Evolutionary conservation across 1,140 invertebrate genomes (phyloP).

Genomic region (Ceratosolen fusciceps): DNA sequence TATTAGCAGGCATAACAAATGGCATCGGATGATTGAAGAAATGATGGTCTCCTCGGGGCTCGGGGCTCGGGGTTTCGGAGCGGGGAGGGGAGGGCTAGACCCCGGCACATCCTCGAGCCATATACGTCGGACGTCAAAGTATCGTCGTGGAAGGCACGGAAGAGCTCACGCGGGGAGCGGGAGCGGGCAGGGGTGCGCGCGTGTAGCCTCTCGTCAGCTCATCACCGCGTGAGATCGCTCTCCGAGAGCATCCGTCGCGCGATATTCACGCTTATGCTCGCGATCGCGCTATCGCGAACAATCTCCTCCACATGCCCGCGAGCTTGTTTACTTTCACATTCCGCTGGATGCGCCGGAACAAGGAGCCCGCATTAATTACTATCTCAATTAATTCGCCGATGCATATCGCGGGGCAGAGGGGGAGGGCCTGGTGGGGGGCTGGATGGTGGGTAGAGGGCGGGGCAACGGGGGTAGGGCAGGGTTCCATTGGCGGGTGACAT

Average conservation of each 20-base stretch:
- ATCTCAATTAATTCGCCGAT: slow-evolving; percentile 39
- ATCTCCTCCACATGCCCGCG: not conserved
- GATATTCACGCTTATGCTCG: not conserved
- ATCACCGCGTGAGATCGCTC: not conserved
- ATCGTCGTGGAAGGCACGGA: too few relatives aligned
- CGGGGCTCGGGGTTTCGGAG: too few relatives aligned
- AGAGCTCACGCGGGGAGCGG: too few relatives aligned
- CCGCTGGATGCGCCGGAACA: not conserved
- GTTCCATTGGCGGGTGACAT: not conserved
- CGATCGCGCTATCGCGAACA: not conserved
- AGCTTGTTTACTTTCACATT: slow-evolving; percentile 18
- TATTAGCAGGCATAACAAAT: too few relatives aligned
- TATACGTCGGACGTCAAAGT: too few relatives aligned
- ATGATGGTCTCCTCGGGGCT: too few relatives aligned
- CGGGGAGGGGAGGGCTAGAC: too few relatives aligned
- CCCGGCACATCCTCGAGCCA: too few relatives aligned
- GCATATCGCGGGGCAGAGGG: not conserved
- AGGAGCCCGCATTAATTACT: slow-evolving; percentile 37
- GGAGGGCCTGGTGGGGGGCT: not conserved
- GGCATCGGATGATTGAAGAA: too few relatives aligned
- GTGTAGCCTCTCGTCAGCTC: not conserved
- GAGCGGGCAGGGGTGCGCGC: not conserved
- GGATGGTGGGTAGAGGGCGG: too few relatives aligned
- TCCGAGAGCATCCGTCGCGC: not conserved
- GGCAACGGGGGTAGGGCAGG: too few relatives aligned